Evolutionary conservation across 2,113 vertebrate genomes (phyloP).

Genomic region (Eonycteris spelaea): DNA sequence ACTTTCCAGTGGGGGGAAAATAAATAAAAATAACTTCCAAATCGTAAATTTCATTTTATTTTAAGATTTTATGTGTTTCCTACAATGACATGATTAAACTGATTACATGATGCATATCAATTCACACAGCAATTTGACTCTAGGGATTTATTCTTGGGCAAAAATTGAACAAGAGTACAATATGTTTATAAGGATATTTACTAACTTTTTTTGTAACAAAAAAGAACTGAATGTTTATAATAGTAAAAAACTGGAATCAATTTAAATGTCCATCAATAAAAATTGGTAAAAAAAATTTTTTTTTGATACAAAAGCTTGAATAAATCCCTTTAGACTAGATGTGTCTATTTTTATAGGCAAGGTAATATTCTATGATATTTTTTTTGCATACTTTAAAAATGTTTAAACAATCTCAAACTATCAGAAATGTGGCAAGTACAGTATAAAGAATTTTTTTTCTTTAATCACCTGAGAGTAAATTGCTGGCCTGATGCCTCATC

Average conservation of each 20-base stretch:
- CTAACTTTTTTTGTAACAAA: not conserved
- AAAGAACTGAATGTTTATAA: not conserved
- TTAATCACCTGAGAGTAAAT: not conserved
- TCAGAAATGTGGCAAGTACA: not conserved
- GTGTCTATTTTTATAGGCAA: not conserved
- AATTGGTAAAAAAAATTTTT: not conserved
- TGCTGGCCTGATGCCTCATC: not conserved
- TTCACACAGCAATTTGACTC: not conserved
- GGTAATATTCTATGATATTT: not conserved
- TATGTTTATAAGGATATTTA: not conserved
- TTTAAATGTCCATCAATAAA: constrained; percentile 4
- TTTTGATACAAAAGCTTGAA: not conserved
- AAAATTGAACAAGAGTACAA: not conserved
- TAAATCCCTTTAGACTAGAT: not conserved
- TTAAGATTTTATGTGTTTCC: constrained; percentile 11
- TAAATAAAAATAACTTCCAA: constrained; percentile 39
- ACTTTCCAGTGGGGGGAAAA: not conserved
- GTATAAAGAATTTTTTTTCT: not conserved
- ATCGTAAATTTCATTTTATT: constrained; percentile 29
- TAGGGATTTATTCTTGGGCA: not conserved
- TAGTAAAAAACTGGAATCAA: not conserved
- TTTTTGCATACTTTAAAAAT: not conserved
- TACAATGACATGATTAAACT: not conserved
- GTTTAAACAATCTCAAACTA: not conserved
- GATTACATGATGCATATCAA: not conserved